Percentiles rank a stretch among this genome's conserved stretches.
These are phyloP conservation scores for Stylophora pistillata DNA, from an alignment of 64 coral and sea anemone species.

Conservation along the genomic window DNA sequence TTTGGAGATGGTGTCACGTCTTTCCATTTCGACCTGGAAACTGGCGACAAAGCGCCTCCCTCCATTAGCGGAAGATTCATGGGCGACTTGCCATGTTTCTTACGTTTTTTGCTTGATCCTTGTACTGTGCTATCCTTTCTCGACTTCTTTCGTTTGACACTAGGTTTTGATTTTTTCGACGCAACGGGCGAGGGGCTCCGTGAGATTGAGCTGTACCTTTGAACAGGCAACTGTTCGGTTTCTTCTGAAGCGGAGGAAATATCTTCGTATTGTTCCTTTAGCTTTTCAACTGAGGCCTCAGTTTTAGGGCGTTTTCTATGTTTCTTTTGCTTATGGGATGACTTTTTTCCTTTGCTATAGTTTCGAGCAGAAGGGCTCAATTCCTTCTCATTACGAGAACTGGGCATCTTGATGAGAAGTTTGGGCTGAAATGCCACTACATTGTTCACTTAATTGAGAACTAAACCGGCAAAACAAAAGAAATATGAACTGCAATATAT, in stretches of 20 bases:
- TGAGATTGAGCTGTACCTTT: slow-evolving; percentile 86
- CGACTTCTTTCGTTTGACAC: slow-evolving; percentile 88
- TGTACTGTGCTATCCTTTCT: slow-evolving; percentile 78
- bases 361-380: slow-evolving; percentile 84
- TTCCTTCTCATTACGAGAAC: slow-evolving; percentile 88
- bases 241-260: slow-evolving; percentile 98
- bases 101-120: slow-evolving; percentile 80
- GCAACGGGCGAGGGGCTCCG: slow-evolving; percentile 77
- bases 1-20: slow-evolving; percentile 59
- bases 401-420: slow-evolving; percentile 86
- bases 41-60: slow-evolving; percentile 49
- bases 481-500: slow-evolving; percentile 51
- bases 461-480: slow-evolving; percentile 60
- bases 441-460: slow-evolving; percentile 80
- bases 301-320: slow-evolving; percentile 89
- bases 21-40: slow-evolving; percentile 90
- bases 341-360: slow-evolving; percentile 96
- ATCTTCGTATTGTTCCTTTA: slow-evolving; percentile 97
- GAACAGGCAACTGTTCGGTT: slow-evolving; percentile 71
- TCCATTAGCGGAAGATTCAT: neutral
- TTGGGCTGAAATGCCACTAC: slow-evolving; percentile 69
- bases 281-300: slow-evolving; percentile 80
- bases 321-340: slow-evolving; percentile 95
- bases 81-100: slow-evolving; percentile 71
- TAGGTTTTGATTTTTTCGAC: slow-evolving; percentile 83